These are phyloP conservation scores for Etheostoma perlongum DNA, from an alignment of 2,797 vertebrate genomes.

Conservation along the genomic window DNA sequence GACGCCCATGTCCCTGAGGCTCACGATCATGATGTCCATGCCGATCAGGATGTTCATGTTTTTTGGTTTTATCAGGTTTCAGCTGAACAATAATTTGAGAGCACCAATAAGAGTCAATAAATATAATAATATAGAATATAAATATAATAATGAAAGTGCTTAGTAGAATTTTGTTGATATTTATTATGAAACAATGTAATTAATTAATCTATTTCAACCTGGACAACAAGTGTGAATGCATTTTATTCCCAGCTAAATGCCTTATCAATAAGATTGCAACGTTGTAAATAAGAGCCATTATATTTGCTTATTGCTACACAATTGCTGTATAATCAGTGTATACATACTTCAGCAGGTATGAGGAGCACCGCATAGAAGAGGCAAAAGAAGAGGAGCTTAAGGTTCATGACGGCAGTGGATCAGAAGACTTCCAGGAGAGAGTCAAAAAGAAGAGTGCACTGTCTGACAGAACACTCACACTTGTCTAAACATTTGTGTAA, in stretches of 20 bases:
- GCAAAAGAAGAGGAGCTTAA: constrained; percentile 77
- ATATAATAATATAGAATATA: neutral
- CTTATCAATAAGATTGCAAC: constrained; percentile 16
- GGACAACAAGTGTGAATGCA: neutral
- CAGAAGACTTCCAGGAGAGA: constrained; percentile 53
- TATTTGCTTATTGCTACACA: constrained; percentile 22
- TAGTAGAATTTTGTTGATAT: neutral
- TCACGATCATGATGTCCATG: neutral
- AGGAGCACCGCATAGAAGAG: constrained; percentile 75
- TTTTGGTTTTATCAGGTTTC: constrained; percentile 33
- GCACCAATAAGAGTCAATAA: neutral
- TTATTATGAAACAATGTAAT: neutral
- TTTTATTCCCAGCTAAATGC: constrained; percentile 36
- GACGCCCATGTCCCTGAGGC: accelerated
- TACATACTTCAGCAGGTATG: constrained; percentile 80
- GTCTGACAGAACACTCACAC: constrained; percentile 30
- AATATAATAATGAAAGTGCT: neutral
- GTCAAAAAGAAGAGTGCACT: constrained; percentile 21
- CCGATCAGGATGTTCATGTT: constrained; percentile 12
- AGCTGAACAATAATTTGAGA: constrained; percentile 53
- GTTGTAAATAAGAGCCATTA: constrained; percentile 5
- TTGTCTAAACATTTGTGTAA: constrained; percentile 54
- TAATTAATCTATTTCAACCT: neutral
- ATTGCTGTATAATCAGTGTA: constrained; percentile 20
- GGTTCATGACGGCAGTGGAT: constrained; percentile 77